Base-by-base conservation (phyloP, 2,113 vertebrate species). In the Cichladusa arquata region DNA sequence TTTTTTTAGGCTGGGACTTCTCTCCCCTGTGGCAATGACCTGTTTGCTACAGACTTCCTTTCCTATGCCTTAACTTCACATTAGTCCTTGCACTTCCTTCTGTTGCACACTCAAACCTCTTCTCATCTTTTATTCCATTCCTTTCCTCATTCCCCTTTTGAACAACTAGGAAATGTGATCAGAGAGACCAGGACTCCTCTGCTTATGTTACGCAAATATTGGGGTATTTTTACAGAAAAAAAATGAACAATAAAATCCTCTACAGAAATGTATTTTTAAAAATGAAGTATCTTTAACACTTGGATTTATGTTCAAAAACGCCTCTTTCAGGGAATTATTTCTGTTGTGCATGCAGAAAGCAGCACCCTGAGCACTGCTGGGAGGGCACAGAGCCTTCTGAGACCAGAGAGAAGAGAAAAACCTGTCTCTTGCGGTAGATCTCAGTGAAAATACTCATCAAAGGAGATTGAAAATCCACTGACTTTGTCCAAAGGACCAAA, bases 211-310 rank as follows among this genome's bases (percentile, higher is more conserved):
- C 22, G 7, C 42, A 50, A 58, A 34, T 29, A 64, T 2, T 33
- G 20, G 8, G 6, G 17, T 58, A 20, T 64, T 88, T 58, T 69
- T 28, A 28, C 60, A 45, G 38, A 11, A 53, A 69, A 38, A 31
- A 36, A 4, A 4, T 2, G 13, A 5, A 2, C 22, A 70, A 29
- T 7, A 47, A 56, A 50, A 10, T 2, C 13, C 14, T 33, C 14
- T 20, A n/a, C 4, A 57, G 4, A 70, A 26, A 29, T 0, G 3
- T 44, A 12, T 48, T 69, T 88, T 86, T 64, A 56, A 77, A 86
- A 12, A 19, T 42, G 28, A 58, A 8, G 1, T 69, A 17, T 20
- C 19, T 88, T 78, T 65, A 70, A 64, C 23, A 10, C 14, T 65
- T 34, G 8, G 12, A 34, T 60, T 88, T 8, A 3, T 56, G 53